Base-by-base conservation (phyloP, 2,797 vertebrate genomes). In the Peromyscus melanophrys region DNA sequence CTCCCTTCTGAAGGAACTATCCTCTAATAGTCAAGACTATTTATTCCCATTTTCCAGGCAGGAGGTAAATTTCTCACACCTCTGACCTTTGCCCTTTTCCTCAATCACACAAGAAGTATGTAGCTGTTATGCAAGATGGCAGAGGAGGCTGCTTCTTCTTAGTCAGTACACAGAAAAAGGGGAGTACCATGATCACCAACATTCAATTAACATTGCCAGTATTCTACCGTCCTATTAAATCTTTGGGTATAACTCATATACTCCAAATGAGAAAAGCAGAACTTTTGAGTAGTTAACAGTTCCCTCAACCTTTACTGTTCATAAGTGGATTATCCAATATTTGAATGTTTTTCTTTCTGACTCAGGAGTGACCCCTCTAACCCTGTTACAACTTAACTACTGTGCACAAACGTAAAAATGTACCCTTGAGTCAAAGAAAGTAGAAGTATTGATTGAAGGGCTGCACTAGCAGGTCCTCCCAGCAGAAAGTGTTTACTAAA, bases 401-500 rank as follows among this genome's bases (percentile, higher is more conserved):
- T 69, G 21, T 52, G 43, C 52, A 52, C 21, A 52, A 69, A 77
- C 84, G 2, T 71, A 81, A 90, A 92, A 78, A 3, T 49, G 21
- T 67, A 49, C 25, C 23, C 46, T 84, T 67, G 61, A 59, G 37
- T 84, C 37, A 71, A 93, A 69, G 10, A 67, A 80, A 25, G 43
- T 57, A 55, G 5, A 89, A 91, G 89, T 76, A 63, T 73, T 77
- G 46, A 34, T 46, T 46, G 86, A 82, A 23, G 25, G 75, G 82
- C n/a, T 80, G 57, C 43, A 75, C 69, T 67, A 81, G 88, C 65
- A 55, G 25, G 67, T 92, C 86, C 49, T 95, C 57, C 89, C 75
- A 87, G 37, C 69, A 95, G 23, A 67, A 94, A 57, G n/a, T 85
- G 13, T 95, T 95, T 92, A 89, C 86, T 94, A 92, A 87, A 69